Evolutionary conservation across 2,888 invertebrate genomes (phyloP).

Genomic region (Empis stercorea): DNA sequence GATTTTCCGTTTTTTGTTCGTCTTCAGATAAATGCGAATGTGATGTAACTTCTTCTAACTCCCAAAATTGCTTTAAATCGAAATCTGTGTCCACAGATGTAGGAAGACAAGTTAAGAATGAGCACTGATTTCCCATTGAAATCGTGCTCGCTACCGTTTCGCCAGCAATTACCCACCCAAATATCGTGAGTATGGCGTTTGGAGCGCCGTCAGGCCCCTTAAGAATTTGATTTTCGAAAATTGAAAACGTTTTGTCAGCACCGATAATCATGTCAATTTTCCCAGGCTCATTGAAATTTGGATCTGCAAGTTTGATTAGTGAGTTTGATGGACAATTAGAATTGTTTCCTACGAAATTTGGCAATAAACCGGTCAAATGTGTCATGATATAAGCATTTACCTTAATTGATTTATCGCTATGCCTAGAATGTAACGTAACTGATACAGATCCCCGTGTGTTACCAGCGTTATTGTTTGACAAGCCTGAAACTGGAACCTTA

Average conservation of each 20-base stretch:
- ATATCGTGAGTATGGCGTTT: conserved; percentile 7
- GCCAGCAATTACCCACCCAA: too few species aligned
- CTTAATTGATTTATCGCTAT: neutral
- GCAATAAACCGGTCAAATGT: conserved; percentile 1
- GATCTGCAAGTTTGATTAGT: conserved; percentile 8
- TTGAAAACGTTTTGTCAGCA: conserved; percentile 9
- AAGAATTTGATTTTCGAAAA: conserved; percentile 6
- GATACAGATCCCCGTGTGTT: neutral
- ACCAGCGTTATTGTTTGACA: too few species aligned
- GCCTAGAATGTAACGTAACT: neutral
- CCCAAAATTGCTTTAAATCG: too few species aligned
- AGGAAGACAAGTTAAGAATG: too few species aligned
- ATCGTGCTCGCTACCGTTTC: too few species aligned
- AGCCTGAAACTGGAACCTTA: too few species aligned
- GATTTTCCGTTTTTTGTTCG: too few species aligned
- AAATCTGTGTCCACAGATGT: too few species aligned
- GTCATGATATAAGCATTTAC: conserved; percentile 4
- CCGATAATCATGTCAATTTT: conserved; percentile 11
- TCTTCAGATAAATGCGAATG: too few species aligned
- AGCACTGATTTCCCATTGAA: neutral
- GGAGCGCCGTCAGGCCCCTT: neutral
- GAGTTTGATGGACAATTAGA: too few species aligned
- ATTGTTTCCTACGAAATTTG: too few species aligned
- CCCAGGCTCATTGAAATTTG: conserved; percentile 9
- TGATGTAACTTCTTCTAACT: too few species aligned